phyloP scores from a whole-genome alignment of 2,888 invertebrate species.

The Trisateles emortualis region DNA sequence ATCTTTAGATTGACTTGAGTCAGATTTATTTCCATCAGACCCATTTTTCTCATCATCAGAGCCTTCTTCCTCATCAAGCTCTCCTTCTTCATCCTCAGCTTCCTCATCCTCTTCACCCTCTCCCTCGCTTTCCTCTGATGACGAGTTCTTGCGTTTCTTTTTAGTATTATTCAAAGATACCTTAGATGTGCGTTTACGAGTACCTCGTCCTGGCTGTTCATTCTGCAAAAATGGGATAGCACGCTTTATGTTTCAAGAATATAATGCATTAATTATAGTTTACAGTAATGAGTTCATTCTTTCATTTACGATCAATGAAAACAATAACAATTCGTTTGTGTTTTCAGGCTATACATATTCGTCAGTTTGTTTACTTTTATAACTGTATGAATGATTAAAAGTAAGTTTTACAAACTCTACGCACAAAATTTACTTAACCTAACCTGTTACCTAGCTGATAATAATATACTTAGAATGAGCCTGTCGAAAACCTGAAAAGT shows the following conservation, averaged over 20 bases:
- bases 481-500: too few relatives aligned
- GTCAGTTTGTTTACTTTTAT: too few relatives aligned
- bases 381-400: too few relatives aligned
- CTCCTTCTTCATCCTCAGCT: constrained; percentile 80
- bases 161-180: constrained; percentile 73
- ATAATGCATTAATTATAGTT: not conserved
- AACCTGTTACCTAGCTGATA: constrained; percentile 31
- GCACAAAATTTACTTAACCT: constrained; percentile 4
- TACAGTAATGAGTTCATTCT: not conserved
- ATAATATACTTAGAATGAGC: too few relatives aligned
- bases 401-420: too few relatives aligned
- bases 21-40: constrained; percentile 84
- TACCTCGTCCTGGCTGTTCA: constrained; percentile 71
- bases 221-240: constrained; percentile 49
- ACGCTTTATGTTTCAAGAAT: too few relatives aligned
- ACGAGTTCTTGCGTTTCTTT: constrained; percentile 81
- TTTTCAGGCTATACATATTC: too few relatives aligned
- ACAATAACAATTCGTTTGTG: too few relatives aligned
- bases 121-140: constrained; percentile 80
- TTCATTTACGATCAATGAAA: too few relatives aligned
- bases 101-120: constrained; percentile 77
- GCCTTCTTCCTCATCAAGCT: constrained; percentile 82
- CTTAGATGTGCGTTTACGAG: constrained; percentile 73
- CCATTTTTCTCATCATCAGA: constrained; percentile 85
- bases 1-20: constrained; percentile 85